phyloP scores from a whole-genome alignment of 92 coral and sea anemone genomes.

The Pocillopora grandis region DNA sequence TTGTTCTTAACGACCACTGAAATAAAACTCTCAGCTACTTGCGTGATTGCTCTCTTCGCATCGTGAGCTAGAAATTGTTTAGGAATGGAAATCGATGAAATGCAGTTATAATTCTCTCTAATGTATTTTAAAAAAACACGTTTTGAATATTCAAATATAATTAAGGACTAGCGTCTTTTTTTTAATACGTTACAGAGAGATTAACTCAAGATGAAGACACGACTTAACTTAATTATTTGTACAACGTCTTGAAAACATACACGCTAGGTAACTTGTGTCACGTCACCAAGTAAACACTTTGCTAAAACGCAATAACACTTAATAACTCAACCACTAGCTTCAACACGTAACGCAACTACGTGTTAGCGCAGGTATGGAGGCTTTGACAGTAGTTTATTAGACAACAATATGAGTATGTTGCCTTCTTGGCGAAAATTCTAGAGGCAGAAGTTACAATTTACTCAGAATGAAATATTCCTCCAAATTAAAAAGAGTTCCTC shows the following conservation, averaged over 20 bases:
- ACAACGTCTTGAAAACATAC: not conserved
- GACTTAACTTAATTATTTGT: not conserved
- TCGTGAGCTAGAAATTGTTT: not conserved
- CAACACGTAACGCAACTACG: too few relatives aligned
- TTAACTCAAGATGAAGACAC: not conserved
- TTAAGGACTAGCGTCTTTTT: not conserved
- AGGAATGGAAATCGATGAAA: not conserved
- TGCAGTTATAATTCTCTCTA: not conserved
- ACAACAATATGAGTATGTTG: too few relatives aligned
- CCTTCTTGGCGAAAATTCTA: too few relatives aligned
- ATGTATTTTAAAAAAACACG: not conserved
- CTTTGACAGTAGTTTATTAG: too few relatives aligned
- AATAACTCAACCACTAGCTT: too few relatives aligned
- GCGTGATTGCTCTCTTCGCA: not conserved
- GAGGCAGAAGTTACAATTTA: not conserved
- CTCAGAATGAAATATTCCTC: not conserved
- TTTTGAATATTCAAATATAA: not conserved
- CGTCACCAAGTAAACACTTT: not conserved
- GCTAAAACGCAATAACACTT: not conserved
- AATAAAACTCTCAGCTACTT: constrained; percentile 12
- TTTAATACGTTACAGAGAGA: not conserved
- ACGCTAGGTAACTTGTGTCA: not conserved
- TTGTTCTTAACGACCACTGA: not conserved
- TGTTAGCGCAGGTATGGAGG: too few relatives aligned
- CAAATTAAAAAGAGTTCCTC: not conserved